phyloP scores from a whole-genome alignment of 2,888 invertebrate species.

The Sinelater perroti region DNA sequence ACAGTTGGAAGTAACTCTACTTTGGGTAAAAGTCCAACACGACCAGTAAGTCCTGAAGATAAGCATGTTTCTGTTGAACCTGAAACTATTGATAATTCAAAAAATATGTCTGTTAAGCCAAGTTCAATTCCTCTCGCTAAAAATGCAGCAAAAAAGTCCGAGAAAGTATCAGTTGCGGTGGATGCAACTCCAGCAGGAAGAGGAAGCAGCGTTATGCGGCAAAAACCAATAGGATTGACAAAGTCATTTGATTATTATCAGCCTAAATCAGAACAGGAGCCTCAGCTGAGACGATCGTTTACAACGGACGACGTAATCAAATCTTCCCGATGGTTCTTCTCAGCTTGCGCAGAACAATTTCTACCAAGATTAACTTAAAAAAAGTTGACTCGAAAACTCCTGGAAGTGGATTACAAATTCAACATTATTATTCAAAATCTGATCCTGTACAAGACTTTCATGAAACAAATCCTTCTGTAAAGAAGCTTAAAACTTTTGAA shows the following conservation, averaged over 20 bases:
- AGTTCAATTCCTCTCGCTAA: slow-evolving; percentile 39
- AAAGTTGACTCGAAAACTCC: slow-evolving; percentile 41
- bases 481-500: slow-evolving; percentile 59
- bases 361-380: slow-evolving; percentile 56
- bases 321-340: slow-evolving; percentile 43
- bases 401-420: slow-evolving; percentile 60
- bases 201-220: slow-evolving; percentile 75
- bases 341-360: slow-evolving; percentile 51
- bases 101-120: slow-evolving; percentile 2
- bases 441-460: slow-evolving; percentile 71
- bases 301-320: slow-evolving; percentile 60
- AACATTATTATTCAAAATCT: slow-evolving; percentile 73
- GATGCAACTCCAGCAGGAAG: slow-evolving; percentile 81
- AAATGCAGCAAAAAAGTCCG: slow-evolving; percentile 60
- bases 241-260: slow-evolving; percentile 68
- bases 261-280: slow-evolving; percentile 41
- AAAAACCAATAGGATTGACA: slow-evolving; percentile 79
- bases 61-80: neutral
- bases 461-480: slow-evolving; percentile 33
- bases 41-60: slow-evolving; percentile 56
- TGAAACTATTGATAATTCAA: neutral
- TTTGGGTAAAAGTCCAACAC: slow-evolving; percentile 55
- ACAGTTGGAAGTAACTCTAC: slow-evolving; percentile 50
- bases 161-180: slow-evolving; percentile 78
- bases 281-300: slow-evolving; percentile 60